phyloP scores from a whole-genome alignment of 23 tunicate genomes.

The Botrylloides violaceus region DNA sequence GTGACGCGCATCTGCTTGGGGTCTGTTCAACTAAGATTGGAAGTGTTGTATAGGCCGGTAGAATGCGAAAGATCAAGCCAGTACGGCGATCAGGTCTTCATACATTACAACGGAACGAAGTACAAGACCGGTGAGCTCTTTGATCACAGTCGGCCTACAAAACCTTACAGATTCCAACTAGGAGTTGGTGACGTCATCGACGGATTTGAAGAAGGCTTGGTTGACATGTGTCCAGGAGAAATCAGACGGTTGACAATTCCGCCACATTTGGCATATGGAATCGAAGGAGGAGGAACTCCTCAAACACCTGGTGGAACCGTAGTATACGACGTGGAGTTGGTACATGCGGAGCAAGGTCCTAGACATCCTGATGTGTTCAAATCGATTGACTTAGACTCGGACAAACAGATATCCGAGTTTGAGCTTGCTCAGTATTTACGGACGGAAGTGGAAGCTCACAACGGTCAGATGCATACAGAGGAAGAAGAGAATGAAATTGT shows the following conservation, averaged over 20 bases:
- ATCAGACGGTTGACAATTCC: slow-evolving; percentile 77
- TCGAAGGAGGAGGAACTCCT: slow-evolving; percentile 84
- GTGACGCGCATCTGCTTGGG: not conserved
- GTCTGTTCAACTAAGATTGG: slow-evolving; percentile 59
- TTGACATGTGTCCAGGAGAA: slow-evolving; percentile 97
- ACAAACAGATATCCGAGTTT: slow-evolving; percentile 57
- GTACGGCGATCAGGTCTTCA: slow-evolving; percentile 95
- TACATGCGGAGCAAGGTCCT: slow-evolving; percentile 98
- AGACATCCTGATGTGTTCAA: slow-evolving; percentile 96
- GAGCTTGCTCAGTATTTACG: slow-evolving; percentile 63
- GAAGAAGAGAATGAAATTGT: slow-evolving; percentile 56
- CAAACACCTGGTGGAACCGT: slow-evolving; percentile 97
- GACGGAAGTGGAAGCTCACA: slow-evolving; percentile 29
- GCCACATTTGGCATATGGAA: slow-evolving; percentile 92
- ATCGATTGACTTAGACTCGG: slow-evolving; percentile 78
- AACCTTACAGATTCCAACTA: slow-evolving; percentile 92
- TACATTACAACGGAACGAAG: slow-evolving; percentile 78
- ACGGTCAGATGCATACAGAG: slow-evolving; percentile 34
- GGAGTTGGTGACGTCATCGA: slow-evolving; percentile 98
- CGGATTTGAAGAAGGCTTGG: slow-evolving; percentile 93
- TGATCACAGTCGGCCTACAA: slow-evolving; percentile 70
- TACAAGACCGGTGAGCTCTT: slow-evolving; percentile 66
- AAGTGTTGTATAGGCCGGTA: slow-evolving; percentile 47
- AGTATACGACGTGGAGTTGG: slow-evolving; percentile 88
- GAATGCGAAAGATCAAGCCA: slow-evolving; percentile 68